A percentile compares a stretch with the other conserved stretches of the same genome.
Evolutionary conservation across 2,797 vertebrate species (phyloP).

Genomic region (Anguilla marmorata): DNA sequence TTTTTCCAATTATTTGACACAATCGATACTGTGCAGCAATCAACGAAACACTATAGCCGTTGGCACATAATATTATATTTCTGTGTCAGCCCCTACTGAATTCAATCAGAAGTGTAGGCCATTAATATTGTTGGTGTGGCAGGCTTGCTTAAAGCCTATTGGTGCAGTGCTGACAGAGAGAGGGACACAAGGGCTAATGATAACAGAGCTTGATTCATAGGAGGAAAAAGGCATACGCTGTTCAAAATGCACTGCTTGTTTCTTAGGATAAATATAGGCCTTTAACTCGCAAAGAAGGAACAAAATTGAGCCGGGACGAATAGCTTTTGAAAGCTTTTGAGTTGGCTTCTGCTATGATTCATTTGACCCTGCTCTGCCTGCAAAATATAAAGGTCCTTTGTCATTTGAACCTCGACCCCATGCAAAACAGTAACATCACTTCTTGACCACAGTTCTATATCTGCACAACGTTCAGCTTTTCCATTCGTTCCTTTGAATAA

Average conservation of each 20-base stretch:
- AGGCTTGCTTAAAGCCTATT: slow-evolving; percentile 6
- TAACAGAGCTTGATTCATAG: slow-evolving; percentile 8
- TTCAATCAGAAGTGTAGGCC: not conserved
- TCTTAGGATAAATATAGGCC: not conserved
- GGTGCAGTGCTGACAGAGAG: not conserved
- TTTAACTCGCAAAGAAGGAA: not conserved
- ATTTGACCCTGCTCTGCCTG: not conserved
- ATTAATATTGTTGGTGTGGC: not conserved
- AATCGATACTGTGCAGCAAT: not conserved
- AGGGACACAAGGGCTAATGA: not conserved
- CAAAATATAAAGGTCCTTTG: not conserved
- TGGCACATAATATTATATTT: not conserved
- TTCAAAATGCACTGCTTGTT: slow-evolving; percentile 13
- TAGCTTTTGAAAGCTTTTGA: not conserved
- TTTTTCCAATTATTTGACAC: not conserved
- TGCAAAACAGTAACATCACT: not conserved
- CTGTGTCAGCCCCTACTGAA: not conserved
- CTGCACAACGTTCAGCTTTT: not conserved
- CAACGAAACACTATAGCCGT: not conserved
- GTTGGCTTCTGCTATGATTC: not conserved
- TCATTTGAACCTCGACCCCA: not conserved
- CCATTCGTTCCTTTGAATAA: not conserved
- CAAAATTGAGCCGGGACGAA: not conserved
- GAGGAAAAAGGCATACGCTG: not conserved
- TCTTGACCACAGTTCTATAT: not conserved